phyloP scores from a whole-genome alignment of 1,140 invertebrate species.

The Nautilus pompilius region DNA sequence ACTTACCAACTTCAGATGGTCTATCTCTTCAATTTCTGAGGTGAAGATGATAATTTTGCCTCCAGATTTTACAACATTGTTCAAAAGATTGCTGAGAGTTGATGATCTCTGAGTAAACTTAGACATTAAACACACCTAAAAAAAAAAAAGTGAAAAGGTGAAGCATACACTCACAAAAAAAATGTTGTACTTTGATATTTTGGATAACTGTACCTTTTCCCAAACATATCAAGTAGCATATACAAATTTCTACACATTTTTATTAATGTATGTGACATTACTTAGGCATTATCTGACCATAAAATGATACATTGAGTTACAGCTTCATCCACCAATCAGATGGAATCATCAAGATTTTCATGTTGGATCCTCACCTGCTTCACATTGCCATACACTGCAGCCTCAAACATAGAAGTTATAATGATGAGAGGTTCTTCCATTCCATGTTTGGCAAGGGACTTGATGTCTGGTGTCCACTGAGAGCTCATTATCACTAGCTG shows the following conservation, averaged over 20 bases:
- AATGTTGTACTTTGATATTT: constrained; percentile 1
- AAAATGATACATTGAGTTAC: no score
- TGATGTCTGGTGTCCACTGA: constrained; percentile 28
- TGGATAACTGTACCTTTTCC: constrained; percentile 5
- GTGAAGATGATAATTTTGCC: constrained; percentile 22
- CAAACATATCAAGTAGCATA: not conserved
- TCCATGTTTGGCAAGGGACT: constrained; percentile 19
- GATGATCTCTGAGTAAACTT: not conserved
- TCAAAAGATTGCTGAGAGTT: constrained; percentile 11
- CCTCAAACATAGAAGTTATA: constrained; percentile 38
- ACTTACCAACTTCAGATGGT: constrained; percentile 9
- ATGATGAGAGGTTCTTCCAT: constrained; percentile 30
- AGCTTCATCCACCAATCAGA: no score
- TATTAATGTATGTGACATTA: no score
- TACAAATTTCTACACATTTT: not conserved
- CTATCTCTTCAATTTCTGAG: constrained; percentile 5
- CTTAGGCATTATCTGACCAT: no score
- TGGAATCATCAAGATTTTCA: no score
- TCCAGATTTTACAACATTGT: constrained; percentile 5
- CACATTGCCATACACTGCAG: constrained; percentile 36
- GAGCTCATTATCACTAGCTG: constrained; percentile 33
- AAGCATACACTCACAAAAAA: not conserved
- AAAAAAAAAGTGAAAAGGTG: not conserved
- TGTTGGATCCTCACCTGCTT: constrained; percentile 29
- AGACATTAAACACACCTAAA: constrained; percentile 25